These are phyloP conservation scores for Polia nebulosa DNA, from an alignment of 2,888 invertebrate genomes.

Conservation along the genomic window DNA sequence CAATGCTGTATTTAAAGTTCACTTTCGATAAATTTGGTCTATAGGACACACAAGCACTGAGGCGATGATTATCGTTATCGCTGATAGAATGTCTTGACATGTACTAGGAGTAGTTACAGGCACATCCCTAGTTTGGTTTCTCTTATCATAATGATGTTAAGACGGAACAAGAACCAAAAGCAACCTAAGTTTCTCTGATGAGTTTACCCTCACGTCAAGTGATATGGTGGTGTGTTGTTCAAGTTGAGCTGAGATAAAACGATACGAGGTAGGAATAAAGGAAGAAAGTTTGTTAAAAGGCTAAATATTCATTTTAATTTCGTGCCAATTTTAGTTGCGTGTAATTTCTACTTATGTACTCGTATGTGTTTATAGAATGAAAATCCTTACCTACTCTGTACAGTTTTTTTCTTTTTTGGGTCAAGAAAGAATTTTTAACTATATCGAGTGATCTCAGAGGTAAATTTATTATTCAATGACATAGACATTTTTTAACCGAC, in stretches of 20 bases:
- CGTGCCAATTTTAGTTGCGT: no score
- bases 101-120: background rate
- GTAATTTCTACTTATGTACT: no score
- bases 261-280: conserved; percentile 17
- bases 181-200: conserved; percentile 43
- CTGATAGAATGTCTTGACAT: no score
- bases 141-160: conserved; percentile 47
- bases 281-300: no score
- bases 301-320: no score
- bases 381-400: no score
- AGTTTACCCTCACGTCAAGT: conserved; percentile 38
- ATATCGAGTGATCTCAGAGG: background rate
- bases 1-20: no score
- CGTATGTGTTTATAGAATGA: no score
- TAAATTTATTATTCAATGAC: background rate
- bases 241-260: conserved; percentile 32
- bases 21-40: no score
- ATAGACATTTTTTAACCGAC: no score
- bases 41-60: no score
- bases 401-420: background rate
- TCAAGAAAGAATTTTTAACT: background rate
- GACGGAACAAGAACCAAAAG: conserved; percentile 41
- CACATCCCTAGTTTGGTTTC: background rate
- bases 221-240: conserved; percentile 42
- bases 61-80: no score